Evolutionary conservation across 1,140 invertebrate species (phyloP), one percentile per base, ranked within the genome.

Genomic region (Limonius californicus): DNA sequence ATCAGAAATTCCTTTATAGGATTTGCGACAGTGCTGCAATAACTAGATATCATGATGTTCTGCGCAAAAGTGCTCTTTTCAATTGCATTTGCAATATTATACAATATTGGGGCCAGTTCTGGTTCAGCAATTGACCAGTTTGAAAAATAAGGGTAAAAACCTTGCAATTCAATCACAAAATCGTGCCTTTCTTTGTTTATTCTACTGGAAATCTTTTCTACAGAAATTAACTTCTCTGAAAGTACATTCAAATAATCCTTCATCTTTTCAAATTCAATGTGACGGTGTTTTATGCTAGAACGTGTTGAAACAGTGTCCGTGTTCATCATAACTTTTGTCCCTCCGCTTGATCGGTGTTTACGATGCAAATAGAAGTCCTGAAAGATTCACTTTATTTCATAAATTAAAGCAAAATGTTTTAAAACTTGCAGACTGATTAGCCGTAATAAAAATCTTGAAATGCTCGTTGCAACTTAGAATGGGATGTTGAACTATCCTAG

Each of bases 391-490:
- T 35, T 35, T 35, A n/a, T n/a, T 35, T 35, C 32, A 35, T 35
- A 35, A 35, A 35, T n/a, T 35, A 35, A 63, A 61, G 50, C 6
- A 57, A 7, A 45, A 6, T 55, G 12, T 55, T 14, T 32, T 4
- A 9, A 60, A 63, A 78, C 77, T 76, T 78, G 88, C 87, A 39
- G 82, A 76, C 63, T 83, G 82, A 75, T 87, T 87, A 6, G 85
- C 81, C 12, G 86, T 89, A 11, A 91, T 77, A 74, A 91, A 91
- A 32, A 85, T 76, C 59, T 85, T 80, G 27, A 89, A 77, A 76
- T 84, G 83, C 72, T 84, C 82, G 71, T 88, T 84, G 69, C 83
- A 88, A 61, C 87, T 89, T 11, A 90, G 75, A 55, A 90, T 87
- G 1, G 88, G 87, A 77, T 91, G 88, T 18, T 74, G 64, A 43